Evolutionary conservation across 2,113 vertebrate species (phyloP).

Genomic region (Camelus dromedarius): DNA sequence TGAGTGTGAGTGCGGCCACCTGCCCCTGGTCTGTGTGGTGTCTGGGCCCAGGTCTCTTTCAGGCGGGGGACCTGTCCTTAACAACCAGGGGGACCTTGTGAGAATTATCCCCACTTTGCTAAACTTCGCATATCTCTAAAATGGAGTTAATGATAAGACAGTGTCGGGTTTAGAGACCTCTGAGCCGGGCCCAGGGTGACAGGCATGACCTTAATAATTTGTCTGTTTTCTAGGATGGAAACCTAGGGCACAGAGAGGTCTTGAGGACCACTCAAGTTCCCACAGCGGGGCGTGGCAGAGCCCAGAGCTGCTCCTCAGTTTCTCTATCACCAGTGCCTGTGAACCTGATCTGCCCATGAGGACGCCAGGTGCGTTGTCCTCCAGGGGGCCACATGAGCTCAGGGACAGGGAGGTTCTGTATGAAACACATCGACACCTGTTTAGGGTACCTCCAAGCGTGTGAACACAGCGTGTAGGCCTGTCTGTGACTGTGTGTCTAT

Average conservation of each 20-base stretch:
- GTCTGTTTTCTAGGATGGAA: neutral
- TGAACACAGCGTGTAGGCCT: neutral
- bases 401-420: neutral
- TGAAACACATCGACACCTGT: neutral
- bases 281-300: neutral
- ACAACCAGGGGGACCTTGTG: neutral
- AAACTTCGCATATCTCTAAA: neutral
- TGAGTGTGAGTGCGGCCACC: fast-evolving
- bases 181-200: neutral
- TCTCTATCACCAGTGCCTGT: neutral
- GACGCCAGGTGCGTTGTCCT: neutral
- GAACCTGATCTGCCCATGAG: neutral
- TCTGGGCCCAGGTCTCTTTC: neutral
- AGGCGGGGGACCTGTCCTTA: neutral
- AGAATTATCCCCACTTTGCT: neutral
- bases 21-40: neutral
- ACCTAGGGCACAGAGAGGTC: neutral
- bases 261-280: neutral
- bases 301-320: neutral
- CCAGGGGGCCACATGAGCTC: neutral
- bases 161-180: neutral
- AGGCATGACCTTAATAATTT: neutral
- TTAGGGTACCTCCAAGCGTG: neutral
- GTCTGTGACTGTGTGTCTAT: neutral
- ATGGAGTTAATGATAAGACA: neutral